A percentile compares a stretch with the other conserved stretches of the same genome.
Conservation (phyloP, 2,797 vertebrate species). For the Mormyrops boulengeri region DNA sequence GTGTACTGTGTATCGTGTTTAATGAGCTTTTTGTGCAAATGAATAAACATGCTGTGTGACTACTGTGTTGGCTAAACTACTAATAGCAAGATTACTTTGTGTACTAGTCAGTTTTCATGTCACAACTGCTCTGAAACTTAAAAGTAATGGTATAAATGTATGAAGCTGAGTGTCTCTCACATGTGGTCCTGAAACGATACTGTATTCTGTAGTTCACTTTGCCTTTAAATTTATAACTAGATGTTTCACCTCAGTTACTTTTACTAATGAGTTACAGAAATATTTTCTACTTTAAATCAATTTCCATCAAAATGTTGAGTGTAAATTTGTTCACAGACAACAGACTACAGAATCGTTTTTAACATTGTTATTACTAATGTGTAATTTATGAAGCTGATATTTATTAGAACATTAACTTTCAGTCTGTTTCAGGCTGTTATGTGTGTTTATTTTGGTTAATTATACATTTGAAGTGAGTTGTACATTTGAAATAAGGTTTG, state of each 20-base stretch:
- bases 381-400: neutral
- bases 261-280: neutral
- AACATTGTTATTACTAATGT: neutral
- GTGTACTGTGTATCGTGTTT: neutral
- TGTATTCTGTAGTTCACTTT: neutral
- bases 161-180: neutral
- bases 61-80: neutral
- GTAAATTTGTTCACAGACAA: neutral
- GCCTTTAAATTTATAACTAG: neutral
- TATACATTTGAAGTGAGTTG: neutral
- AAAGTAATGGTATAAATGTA: neutral
- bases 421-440: neutral
- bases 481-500: neutral
- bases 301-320: neutral
- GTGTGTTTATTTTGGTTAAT: neutral
- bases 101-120: neutral
- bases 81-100: neutral
- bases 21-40: constrained; percentile 1
- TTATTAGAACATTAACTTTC: neutral
- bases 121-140: neutral
- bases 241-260: neutral
- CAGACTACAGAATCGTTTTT: neutral
- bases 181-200: neutral
- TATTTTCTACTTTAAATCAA: neutral
- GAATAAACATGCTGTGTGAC: neutral